Evolutionary conservation across 2,888 invertebrate genomes (phyloP).

Genomic region (Drosophila affinis): DNA sequence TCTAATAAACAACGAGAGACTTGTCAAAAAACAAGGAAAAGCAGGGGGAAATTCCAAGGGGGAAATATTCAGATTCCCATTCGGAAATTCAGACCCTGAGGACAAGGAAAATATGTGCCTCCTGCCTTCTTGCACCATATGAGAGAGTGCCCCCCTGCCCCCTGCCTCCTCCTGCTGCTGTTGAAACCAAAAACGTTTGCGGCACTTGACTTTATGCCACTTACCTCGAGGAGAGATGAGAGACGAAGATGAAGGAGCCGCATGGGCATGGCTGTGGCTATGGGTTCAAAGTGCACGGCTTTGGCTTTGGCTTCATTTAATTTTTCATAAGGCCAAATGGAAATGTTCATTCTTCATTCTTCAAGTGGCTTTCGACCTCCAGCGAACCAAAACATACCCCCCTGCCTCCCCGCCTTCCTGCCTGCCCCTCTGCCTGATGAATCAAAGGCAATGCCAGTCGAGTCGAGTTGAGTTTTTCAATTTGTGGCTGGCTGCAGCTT

Average conservation of each 20-base stretch:
- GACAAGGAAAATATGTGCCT: conserved; percentile 14
- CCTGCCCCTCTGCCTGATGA: conserved; percentile 5
- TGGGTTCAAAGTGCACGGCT: conserved; percentile 39
- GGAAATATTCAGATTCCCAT: not conserved
- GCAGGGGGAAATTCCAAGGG: conserved; percentile 12
- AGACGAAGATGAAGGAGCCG: not conserved
- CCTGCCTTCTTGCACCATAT: conserved; percentile 28
- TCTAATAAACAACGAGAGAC: conserved; percentile 33
- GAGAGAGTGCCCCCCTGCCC: conserved; percentile 30
- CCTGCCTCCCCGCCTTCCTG: too few relatives aligned
- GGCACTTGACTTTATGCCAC: conserved; percentile 65
- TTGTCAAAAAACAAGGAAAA: not conserved
- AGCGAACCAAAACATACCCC: conserved; percentile 13
- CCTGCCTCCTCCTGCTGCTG: conserved; percentile 19
- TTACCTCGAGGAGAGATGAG: conserved; percentile 28
- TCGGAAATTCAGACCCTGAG: not conserved
- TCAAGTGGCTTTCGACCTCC: conserved; percentile 56
- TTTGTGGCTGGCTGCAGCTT: conserved; percentile 9
- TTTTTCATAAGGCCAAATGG: conserved; percentile 72
- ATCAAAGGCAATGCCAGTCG: conserved; percentile 34
- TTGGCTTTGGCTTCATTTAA: conserved; percentile 65
- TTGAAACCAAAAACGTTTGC: conserved; percentile 52
- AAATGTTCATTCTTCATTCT: conserved; percentile 51
- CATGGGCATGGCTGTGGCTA: too few relatives aligned
- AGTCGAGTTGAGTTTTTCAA: conserved; percentile 13